phyloP scores from a whole-genome alignment of 2,113 vertebrate genomes.

The Thamnaconus septentrionalis region DNA sequence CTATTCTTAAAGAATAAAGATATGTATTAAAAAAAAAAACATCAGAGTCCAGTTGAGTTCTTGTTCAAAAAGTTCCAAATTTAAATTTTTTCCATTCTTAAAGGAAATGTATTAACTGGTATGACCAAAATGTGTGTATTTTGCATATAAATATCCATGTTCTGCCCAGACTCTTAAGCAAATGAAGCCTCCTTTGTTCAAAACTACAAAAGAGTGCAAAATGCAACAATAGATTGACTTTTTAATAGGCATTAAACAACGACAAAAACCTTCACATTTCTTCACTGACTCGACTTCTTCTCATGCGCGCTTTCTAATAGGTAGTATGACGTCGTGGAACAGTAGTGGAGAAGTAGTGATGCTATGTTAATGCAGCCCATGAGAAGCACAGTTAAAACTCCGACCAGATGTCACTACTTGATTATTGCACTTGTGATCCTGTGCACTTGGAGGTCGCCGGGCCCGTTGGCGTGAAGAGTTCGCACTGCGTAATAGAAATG shows the following conservation, averaged over 20 bases:
- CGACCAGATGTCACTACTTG: conserved; percentile 2
- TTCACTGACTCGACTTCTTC: conserved; percentile 2
- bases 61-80: too few relatives aligned
- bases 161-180: too few relatives aligned
- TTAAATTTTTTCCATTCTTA: too few relatives aligned
- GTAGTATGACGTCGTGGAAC: conserved; percentile 6
- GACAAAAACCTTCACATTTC: conserved; percentile 8
- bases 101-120: too few relatives aligned
- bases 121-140: too few relatives aligned
- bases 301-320: conserved; percentile 7
- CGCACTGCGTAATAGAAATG: too few relatives aligned
- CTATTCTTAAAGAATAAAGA: conserved; percentile 81
- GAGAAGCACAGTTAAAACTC: conserved; percentile 14
- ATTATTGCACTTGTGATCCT: conserved; percentile 38
- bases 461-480: too few relatives aligned
- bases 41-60: neutral
- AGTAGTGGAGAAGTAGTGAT: conserved; percentile 2
- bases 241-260: too few relatives aligned
- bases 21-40: conserved; percentile 64
- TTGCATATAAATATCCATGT: too few relatives aligned
- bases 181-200: too few relatives aligned
- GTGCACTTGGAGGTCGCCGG: neutral
- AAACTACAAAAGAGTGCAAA: neutral
- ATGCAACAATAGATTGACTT: neutral
- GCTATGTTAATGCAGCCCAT: neutral